Evolutionary conservation across 2,888 invertebrate species (phyloP).

Genomic region (Silvanus unidentatus): DNA sequence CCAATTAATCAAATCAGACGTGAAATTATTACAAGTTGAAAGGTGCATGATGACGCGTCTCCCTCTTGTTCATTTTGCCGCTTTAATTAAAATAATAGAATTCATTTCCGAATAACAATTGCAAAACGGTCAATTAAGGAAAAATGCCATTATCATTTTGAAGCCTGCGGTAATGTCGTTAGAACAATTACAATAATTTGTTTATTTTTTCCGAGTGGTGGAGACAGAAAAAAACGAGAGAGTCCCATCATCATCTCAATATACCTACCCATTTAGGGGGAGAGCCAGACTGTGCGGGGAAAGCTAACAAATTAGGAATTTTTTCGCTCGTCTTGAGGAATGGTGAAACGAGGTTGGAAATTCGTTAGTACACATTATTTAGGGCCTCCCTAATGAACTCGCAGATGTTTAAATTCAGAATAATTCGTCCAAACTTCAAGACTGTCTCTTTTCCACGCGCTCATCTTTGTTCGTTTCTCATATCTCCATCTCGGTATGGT

Average conservation of each 20-base stretch:
- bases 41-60: background rate
- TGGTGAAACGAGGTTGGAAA: conserved; percentile 15
- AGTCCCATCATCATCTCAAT: too few relatives aligned
- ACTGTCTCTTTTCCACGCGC: conserved; percentile 5
- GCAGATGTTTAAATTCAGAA: conserved; percentile 16
- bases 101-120: too few relatives aligned
- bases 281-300: conserved; percentile 3
- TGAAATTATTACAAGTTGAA: conserved; percentile 2
- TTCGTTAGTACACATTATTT: conserved; percentile 20
- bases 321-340: conserved; percentile 7
- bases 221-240: too few relatives aligned
- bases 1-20: conserved; percentile 1
- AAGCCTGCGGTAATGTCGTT: conserved; percentile 7
- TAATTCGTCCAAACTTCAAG: conserved; percentile 7
- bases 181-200: too few relatives aligned
- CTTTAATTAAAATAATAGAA: too few relatives aligned
- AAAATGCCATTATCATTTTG: background rate
- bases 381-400: conserved; percentile 15
- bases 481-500: too few relatives aligned
- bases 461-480: too few relatives aligned
- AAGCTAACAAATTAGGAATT: conserved; percentile 9
- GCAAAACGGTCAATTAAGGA: background rate
- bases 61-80: too few relatives aligned
- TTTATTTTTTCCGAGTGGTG: too few relatives aligned
- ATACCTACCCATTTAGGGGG: too few relatives aligned